phyloP scores from a whole-genome alignment of 2,888 invertebrate genomes.

The Cerastoderma edule region DNA sequence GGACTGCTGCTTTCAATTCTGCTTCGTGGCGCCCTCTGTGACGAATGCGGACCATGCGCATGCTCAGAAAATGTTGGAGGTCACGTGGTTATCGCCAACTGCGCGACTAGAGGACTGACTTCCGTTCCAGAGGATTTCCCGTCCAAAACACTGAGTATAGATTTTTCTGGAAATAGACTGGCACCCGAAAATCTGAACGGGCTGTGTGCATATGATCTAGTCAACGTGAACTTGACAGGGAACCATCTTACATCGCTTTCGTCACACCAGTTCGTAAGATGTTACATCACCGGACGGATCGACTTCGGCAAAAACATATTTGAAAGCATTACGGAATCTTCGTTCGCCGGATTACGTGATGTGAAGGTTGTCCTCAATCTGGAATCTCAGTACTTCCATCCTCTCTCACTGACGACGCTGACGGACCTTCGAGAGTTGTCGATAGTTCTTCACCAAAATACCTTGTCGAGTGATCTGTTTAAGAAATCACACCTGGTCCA shows the following conservation, averaged over 20 bases:
- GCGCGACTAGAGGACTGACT: constrained; percentile 9
- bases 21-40: background rate
- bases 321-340: constrained; percentile 2
- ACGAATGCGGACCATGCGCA: constrained; percentile 24
- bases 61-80: constrained; percentile 1
- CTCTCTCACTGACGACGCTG: constrained; percentile 4
- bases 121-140: constrained; percentile 34
- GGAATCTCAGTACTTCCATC: constrained; percentile 29
- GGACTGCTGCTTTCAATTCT: too few species aligned
- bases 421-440: constrained; percentile 12
- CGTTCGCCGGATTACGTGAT: constrained; percentile 27
- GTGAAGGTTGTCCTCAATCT: constrained; percentile 20
- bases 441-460: constrained; percentile 23
- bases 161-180: constrained; percentile 32
- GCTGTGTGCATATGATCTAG: constrained; percentile 26
- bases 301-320: constrained; percentile 33
- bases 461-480: constrained; percentile 24
- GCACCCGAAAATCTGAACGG: constrained; percentile 12
- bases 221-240: constrained; percentile 22
- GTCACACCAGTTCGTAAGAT: background rate
- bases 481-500: background rate
- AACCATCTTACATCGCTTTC: constrained; percentile 29
- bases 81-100: constrained; percentile 13
- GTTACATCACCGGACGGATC: constrained; percentile 18
- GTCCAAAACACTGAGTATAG: constrained; percentile 1